Percentiles rank a stretch among this genome's conserved stretches.
phyloP scores from a whole-genome alignment of 1,140 invertebrate genomes.

The Bradynema listronoti region DNA sequence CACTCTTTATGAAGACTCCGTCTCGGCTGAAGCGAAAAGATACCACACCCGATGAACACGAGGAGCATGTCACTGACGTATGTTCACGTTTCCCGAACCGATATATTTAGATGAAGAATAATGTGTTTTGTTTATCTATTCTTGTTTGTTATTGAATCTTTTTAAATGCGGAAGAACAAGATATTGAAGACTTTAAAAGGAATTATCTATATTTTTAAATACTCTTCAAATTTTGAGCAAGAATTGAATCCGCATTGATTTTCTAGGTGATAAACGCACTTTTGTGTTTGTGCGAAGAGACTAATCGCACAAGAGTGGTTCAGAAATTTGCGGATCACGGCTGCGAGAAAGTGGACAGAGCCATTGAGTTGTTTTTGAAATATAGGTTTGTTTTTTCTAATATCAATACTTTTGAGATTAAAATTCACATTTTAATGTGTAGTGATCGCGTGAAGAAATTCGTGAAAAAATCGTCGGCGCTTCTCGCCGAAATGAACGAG shows the following conservation, averaged over 20 bases:
- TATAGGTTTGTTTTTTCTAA: slow-evolving; percentile 69
- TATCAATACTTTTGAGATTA: no score
- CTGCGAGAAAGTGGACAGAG: slow-evolving; percentile 91
- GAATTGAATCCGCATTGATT: no score
- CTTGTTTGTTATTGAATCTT: slow-evolving; percentile 3
- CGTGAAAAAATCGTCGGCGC: slow-evolving; percentile 60
- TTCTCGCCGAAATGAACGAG: slow-evolving; percentile 64
- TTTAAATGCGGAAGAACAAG: no score
- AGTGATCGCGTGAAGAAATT: slow-evolving; percentile 42
- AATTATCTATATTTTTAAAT: no score
- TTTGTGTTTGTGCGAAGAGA: slow-evolving; percentile 80
- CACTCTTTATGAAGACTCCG: slow-evolving; percentile 97
- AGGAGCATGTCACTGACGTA: slow-evolving; percentile 65
- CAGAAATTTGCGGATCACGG: slow-evolving; percentile 97
- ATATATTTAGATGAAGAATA: no score
- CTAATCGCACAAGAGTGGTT: slow-evolving; percentile 78
- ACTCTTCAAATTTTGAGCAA: no score
- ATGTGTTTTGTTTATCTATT: no score
- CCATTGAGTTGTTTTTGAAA: slow-evolving; percentile 93
- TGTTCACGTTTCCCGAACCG: no score
- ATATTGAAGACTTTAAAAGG: no score
- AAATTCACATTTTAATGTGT: slow-evolving; percentile 15
- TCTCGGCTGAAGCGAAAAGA: slow-evolving; percentile 76
- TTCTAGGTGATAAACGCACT: slow-evolving; percentile 86
- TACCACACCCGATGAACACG: slow-evolving; percentile 78